A percentile compares a stretch with the other conserved stretches of the same genome.
Evolutionary conservation across 1,140 invertebrate species (phyloP).

Genomic region (Drosophila sechellia): DNA sequence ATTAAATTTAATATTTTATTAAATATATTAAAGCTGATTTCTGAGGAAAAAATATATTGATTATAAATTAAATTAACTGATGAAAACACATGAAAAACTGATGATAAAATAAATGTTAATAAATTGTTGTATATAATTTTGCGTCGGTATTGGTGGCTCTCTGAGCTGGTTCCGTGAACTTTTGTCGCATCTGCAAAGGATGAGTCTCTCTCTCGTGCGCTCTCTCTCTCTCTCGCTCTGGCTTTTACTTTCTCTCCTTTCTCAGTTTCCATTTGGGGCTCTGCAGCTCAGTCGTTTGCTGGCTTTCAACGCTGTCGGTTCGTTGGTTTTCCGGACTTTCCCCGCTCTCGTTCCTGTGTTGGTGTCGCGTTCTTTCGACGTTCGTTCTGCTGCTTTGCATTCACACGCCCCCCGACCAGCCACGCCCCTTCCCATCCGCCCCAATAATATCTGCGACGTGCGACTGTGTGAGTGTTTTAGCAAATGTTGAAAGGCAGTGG

Average conservation of each 20-base stretch:
- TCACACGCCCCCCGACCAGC: constrained; percentile 22
- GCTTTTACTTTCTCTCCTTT: not conserved
- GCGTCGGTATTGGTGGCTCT: constrained; percentile 1
- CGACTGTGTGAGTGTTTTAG: constrained; percentile 28
- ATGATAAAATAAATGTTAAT: no score
- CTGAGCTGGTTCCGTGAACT: constrained; percentile 40
- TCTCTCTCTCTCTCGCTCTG: not conserved
- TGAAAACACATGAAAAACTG: no score
- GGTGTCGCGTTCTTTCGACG: constrained; percentile 37
- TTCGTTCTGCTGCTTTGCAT: constrained; percentile 41
- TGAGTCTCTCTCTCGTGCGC: constrained; percentile 4
- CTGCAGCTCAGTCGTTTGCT: constrained; percentile 67
- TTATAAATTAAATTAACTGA: no score
- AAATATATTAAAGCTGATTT: no score
- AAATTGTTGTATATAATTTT: not conserved
- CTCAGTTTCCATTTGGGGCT: constrained; percentile 10
- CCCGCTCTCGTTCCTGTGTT: constrained; percentile 12
- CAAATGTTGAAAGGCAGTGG: constrained; percentile 38
- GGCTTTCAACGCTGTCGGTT: constrained; percentile 71
- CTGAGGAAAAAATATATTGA: no score
- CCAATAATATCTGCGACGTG: constrained; percentile 28
- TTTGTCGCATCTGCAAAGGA: constrained; percentile 45
- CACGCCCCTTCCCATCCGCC: not conserved
- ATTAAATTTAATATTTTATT: no score
- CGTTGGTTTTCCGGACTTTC: constrained; percentile 30